Evolutionary conservation across 2,797 vertebrate species (phyloP).

Genomic region (Paguma larvata): DNA sequence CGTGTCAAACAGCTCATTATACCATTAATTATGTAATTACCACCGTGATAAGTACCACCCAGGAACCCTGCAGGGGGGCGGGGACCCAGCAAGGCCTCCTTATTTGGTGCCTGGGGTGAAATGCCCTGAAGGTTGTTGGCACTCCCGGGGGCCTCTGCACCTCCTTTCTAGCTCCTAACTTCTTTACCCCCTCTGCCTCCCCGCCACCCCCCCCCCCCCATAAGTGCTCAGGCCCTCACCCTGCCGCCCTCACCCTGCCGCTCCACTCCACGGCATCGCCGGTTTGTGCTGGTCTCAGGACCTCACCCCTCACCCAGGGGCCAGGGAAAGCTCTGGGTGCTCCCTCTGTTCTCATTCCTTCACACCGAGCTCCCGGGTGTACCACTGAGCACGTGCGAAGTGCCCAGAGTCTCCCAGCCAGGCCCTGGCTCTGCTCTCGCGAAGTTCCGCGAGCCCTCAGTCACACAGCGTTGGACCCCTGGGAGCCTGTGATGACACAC

Average conservation of each 20-base stretch:
- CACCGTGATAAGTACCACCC: background rate
- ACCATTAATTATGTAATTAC: conserved; percentile 47
- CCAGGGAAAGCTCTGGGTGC: background rate
- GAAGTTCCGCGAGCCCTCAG: background rate
- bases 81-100: background rate
- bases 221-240: too few species aligned
- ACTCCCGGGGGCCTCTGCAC: background rate
- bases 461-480: background rate
- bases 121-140: background rate
- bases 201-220: too few species aligned
- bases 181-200: background rate
- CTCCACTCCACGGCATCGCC: background rate
- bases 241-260: background rate
- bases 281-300: background rate
- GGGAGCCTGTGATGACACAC: background rate
- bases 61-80: background rate
- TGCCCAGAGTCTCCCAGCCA: background rate
- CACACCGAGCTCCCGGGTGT: background rate
- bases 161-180: background rate
- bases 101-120: background rate
- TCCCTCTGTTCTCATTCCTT: background rate
- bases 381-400: too few species aligned
- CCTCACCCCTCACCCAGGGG: background rate
- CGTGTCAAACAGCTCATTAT: background rate
- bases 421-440: background rate